Evolutionary conservation across 1,140 invertebrate genomes (phyloP), one percentile per base, ranked within the genome.

Genomic region (Macrotrachela quadricornifera): DNA sequence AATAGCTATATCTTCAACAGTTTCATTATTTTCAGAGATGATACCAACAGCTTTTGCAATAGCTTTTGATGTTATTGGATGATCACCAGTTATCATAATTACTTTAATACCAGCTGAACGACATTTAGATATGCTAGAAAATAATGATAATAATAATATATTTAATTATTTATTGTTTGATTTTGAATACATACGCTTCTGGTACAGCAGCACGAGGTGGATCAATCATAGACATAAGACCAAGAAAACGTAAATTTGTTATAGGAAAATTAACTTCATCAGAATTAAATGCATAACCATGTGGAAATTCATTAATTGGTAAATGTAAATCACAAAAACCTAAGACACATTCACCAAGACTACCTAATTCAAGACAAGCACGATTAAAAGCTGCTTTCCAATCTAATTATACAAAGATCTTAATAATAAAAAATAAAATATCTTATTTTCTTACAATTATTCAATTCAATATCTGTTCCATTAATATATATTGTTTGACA

Each of bases 151-250:
- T 30, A 4, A 2, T 2, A 40, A 46, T 47, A 11, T 43, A 47
- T 47, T n/a, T n/a, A n/a, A n/a, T n/a, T n/a, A n/a, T n/a, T n/a
- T n/a, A n/a, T n/a, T n/a, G n/a, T n/a, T n/a, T n/a, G n/a, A n/a
- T n/a, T n/a, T n/a, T n/a, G n/a, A n/a, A 41, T 41, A 46, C 44
- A 15, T 46, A 43, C 9, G 92, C 92, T 41, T 53, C 55, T 11
- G 55, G 55, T n/a, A 56, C 49, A 49, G 76, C 75, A 1, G 79
- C 75, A 59, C 82, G 71, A 10, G 83, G 82, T 15, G 82, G 82
- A 76, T 97, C 92, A 76, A 97, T 96, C 92, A 97, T 96, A 59
- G 88, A 92, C 82, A 97, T 92, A 10, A 97, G 77, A 50, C 92
- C 92, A 48, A 96, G 85, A 68, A 97, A 97, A 57, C 91, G 78